A percentile compares a stretch with the other conserved stretches of the same genome.
phyloP scores from a whole-genome alignment of 2,797 vertebrate species.

The Toxotes lorentzi region DNA sequence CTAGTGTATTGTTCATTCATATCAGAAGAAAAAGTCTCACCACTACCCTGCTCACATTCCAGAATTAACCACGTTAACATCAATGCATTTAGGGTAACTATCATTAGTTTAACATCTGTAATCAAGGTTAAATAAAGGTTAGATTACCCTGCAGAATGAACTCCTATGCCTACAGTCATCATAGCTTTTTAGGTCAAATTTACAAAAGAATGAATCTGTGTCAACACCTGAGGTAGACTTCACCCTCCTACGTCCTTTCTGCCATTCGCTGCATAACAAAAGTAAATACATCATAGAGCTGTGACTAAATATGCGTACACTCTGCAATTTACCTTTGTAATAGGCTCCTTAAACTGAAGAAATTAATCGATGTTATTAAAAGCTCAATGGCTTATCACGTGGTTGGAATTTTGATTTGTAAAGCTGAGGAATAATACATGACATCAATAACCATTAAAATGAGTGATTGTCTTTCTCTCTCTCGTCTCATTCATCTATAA shows the following conservation, averaged over 20 bases:
- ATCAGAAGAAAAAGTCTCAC: constrained; percentile 17
- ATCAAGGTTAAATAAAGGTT: background rate
- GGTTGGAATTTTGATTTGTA: constrained; percentile 69
- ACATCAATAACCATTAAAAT: constrained; percentile 76
- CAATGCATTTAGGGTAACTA: background rate
- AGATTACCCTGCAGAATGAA: constrained; percentile 10
- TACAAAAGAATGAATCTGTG: constrained; percentile 14
- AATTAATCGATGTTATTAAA: constrained; percentile 71
- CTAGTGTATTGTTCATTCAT: constrained; percentile 34
- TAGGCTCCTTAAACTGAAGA: constrained; percentile 62
- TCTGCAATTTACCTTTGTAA: constrained; percentile 69
- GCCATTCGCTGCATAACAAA: constrained; percentile 21
- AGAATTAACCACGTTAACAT: background rate
- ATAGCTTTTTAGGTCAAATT: constrained; percentile 9
- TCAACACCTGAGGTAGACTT: constrained; percentile 15
- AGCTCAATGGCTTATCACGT: constrained; percentile 53
- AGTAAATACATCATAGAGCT: constrained; percentile 40
- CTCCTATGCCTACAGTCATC: background rate
- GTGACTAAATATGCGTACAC: constrained; percentile 66
- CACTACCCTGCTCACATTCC: background rate
- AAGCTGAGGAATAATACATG: constrained; percentile 65
- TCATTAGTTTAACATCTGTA: background rate
- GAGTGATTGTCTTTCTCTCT: constrained; percentile 51
- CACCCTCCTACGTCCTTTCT: constrained; percentile 14
- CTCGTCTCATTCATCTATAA: constrained; percentile 6